These are phyloP conservation scores for Muscicapa comitata DNA, from an alignment of 2,797 vertebrate genomes.

Conservation along the genomic window DNA sequence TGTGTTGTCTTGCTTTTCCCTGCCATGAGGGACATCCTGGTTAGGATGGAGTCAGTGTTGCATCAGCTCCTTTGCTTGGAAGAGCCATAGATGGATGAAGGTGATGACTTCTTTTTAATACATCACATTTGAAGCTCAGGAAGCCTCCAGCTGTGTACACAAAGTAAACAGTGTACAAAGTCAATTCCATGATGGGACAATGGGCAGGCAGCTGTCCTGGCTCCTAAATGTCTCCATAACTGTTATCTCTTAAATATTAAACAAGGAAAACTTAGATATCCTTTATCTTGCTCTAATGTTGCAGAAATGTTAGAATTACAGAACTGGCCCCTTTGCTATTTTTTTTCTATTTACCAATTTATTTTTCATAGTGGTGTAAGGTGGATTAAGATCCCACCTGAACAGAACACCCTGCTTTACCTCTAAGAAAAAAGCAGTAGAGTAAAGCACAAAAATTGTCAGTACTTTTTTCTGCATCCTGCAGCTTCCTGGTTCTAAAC, in stretches of 20 bases:
- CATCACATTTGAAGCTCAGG: background rate
- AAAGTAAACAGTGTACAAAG: too few relatives aligned
- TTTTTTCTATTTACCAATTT: background rate
- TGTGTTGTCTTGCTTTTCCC: accelerated
- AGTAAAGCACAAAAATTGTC: background rate
- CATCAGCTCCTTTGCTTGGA: background rate
- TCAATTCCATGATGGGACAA: background rate
- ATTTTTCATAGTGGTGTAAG: background rate
- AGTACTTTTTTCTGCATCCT: background rate
- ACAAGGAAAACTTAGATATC: background rate
- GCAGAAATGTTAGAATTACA: background rate
- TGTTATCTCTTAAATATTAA: background rate
- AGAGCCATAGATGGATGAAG: background rate
- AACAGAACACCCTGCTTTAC: accelerated
- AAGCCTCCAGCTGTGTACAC: background rate
- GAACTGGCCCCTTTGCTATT: background rate
- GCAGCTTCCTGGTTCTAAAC: background rate
- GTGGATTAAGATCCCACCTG: background rate
- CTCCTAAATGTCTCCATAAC: background rate
- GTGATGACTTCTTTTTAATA: background rate
- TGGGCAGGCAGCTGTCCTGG: background rate
- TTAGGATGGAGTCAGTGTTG: background rate
- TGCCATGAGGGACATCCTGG: background rate
- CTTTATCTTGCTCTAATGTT: background rate
- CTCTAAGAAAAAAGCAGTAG: background rate